Conservation (phyloP, 2,113 vertebrate species). For the Guaruba guarouba region DNA sequence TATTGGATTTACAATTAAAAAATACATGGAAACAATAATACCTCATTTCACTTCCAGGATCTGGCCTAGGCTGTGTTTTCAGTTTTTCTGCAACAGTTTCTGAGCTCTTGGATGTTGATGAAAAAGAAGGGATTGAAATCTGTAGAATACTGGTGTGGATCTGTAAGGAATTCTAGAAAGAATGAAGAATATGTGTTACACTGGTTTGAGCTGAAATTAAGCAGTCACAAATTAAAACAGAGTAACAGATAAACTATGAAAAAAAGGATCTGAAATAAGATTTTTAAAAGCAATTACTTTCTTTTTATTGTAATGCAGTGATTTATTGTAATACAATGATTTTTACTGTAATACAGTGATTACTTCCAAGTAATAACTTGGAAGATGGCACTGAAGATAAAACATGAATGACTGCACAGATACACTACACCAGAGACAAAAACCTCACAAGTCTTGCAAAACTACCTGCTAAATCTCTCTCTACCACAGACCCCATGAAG, state of each 20-base stretch:
- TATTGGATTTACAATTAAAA: not conserved
- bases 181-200: not conserved
- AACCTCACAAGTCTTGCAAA: not conserved
- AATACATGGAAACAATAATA: conserved; percentile 22
- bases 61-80: conserved; percentile 52
- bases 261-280: not conserved
- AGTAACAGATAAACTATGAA: not conserved
- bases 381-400: not conserved
- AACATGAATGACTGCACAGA: not conserved
- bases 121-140: conserved; percentile 72
- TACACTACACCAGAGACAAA: not conserved
- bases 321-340: not conserved
- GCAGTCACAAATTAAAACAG: not conserved
- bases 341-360: too few species aligned
- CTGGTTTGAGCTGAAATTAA: not conserved
- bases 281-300: not conserved
- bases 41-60: conserved; percentile 68
- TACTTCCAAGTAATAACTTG: not conserved
- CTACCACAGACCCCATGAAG: not conserved
- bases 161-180: conserved; percentile 61
- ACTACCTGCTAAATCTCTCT: not conserved
- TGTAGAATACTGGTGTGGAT: conserved; percentile 76
- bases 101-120: conserved; percentile 35
- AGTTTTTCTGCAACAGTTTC: conserved; percentile 60
- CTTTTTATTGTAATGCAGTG: not conserved